Evolutionary conservation across 2,888 invertebrate genomes (phyloP), one percentile per base, ranked within the genome.

Genomic region (Hydroisotoma schaefferi): DNA sequence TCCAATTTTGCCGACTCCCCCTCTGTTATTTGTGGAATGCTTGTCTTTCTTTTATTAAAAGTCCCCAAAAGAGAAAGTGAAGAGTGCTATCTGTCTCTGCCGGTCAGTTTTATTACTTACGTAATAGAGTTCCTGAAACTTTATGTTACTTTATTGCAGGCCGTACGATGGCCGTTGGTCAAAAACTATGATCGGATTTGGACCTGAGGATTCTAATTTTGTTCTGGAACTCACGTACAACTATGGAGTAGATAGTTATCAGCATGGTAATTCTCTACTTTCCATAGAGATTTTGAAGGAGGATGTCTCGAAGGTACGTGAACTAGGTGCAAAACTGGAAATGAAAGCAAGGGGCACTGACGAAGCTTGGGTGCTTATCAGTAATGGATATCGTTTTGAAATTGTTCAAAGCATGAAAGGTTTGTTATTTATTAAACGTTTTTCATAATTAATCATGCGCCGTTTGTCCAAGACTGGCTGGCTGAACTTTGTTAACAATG

Each of bases 101-200:
- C n/a, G n/a, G n/a, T n/a, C n/a, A n/a, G n/a, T n/a, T n/a, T n/a
- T n/a, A n/a, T n/a, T n/a, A n/a, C n/a, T n/a, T n/a, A n/a, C n/a
- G n/a, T n/a, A n/a, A n/a, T n/a, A n/a, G n/a, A n/a, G n/a, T n/a
- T n/a, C n/a, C n/a, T n/a, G n/a, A n/a, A n/a, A n/a, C n/a, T n/a
- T n/a, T n/a, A n/a, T n/a, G n/a, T n/a, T n/a, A n/a, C n/a, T n/a
- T n/a, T n/a, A n/a, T 78, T 80, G 29, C 75, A 94, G 95, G n/a
- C 95, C 95, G 0, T 98, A 97, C 75, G 92, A 90, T 73, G 94
- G 94, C 74, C 87, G 91, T 72, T 99, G 99, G 99, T 95, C 95
- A 76, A 99, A 99, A 80, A 97, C 98, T 0, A 99, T 99, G 98
- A 84, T 98, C 47, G 99, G 98, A 1, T 99, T 95, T 78, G 98